Conservation (phyloP, 2,888 invertebrate genomes). For the Hanleya hanleyi region DNA sequence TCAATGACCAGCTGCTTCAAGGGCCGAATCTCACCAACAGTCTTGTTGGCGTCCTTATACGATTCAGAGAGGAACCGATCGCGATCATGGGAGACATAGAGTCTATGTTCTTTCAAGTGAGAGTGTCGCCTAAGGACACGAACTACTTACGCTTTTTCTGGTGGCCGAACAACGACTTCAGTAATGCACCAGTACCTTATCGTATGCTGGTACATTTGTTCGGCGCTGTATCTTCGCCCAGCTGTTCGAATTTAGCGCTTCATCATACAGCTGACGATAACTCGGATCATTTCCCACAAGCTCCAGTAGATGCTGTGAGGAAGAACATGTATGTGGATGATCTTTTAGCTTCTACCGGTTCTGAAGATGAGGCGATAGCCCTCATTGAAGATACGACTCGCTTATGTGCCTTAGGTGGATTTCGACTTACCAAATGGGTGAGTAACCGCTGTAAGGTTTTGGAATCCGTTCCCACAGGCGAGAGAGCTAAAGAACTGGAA, state of each 20-base stretch:
- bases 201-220: slow-evolving; percentile 24
- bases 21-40: slow-evolving; percentile 44
- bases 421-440: slow-evolving; percentile 10
- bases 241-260: not conserved
- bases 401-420: not conserved
- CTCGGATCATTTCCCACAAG: not conserved
- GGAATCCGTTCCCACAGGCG: not conserved
- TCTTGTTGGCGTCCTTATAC: slow-evolving; percentile 36
- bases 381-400: not conserved
- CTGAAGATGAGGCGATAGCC: slow-evolving; percentile 5
- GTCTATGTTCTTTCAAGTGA: slow-evolving; percentile 35
- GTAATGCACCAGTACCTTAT: slow-evolving; percentile 5
- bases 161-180: slow-evolving; percentile 32
- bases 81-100: slow-evolving; percentile 40
- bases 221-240: too few species aligned
- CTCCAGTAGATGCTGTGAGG: slow-evolving; percentile 3
- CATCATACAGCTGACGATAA: not conserved
- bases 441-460: not conserved
- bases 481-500: not conserved
- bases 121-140: slow-evolving; percentile 27
- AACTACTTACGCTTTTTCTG: too few species aligned
- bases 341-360: not conserved
- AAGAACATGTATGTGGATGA: slow-evolving; percentile 27
- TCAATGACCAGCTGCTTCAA: slow-evolving; percentile 35
- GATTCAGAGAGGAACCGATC: slow-evolving; percentile 37